Conservation (phyloP, 2,113 vertebrate genomes). For the Muntiacus muntjak region DNA sequence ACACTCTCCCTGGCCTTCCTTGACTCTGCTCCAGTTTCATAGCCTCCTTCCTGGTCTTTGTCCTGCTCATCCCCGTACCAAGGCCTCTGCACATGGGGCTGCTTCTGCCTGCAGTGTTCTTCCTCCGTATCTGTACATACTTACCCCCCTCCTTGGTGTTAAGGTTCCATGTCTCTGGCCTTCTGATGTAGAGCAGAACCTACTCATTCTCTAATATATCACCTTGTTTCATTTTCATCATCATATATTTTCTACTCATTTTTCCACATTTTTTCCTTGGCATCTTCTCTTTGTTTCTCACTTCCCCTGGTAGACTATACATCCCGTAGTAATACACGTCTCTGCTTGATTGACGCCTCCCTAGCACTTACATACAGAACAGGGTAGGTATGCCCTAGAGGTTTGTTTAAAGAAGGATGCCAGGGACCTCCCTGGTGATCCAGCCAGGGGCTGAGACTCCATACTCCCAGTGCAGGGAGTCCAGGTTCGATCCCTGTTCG, state of each 20-base stretch:
- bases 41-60: not conserved
- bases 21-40: not conserved
- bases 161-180: not conserved
- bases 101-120: not conserved
- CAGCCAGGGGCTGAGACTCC: not conserved
- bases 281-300: not conserved
- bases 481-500: accelerated
- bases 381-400: not conserved
- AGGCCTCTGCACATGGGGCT: not conserved
- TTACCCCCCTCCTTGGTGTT: not conserved
- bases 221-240: not conserved
- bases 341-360: not conserved
- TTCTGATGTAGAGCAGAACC: not conserved
- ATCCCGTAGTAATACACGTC: not conserved
- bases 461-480: not conserved
- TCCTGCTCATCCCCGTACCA: not conserved
- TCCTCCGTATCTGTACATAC: not conserved
- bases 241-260: not conserved
- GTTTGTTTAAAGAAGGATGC: not conserved
- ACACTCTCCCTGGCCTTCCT: not conserved
- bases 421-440: not conserved
- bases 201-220: not conserved
- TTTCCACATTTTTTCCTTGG: not conserved
- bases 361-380: not conserved
- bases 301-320: not conserved